Percentiles rank a stretch among this genome's conserved stretches.
phyloP scores from a whole-genome alignment of 2,888 invertebrate species.

The Eubasilissa splendida region DNA sequence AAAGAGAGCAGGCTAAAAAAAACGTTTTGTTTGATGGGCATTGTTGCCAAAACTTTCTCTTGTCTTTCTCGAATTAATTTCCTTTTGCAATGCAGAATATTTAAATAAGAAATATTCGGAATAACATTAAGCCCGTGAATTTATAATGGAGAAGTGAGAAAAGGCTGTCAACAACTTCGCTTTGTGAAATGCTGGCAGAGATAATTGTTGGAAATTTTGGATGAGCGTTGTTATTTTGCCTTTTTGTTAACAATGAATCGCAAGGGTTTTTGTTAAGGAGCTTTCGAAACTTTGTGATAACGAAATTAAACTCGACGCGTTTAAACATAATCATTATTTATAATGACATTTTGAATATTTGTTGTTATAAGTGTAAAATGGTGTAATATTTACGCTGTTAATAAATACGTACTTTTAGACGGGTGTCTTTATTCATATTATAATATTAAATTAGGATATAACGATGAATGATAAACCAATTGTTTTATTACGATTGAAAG shows the following conservation, averaged over 20 bases:
- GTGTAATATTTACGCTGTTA: background rate
- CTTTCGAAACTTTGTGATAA: no score
- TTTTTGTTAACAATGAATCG: background rate
- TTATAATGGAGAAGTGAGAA: conserved; percentile 39
- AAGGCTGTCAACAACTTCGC: conserved; percentile 38
- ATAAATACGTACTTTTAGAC: background rate
- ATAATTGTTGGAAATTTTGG: conserved; percentile 26
- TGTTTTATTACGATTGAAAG: no score
- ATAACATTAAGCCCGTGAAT: conserved; percentile 43
- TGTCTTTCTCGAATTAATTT: conserved; percentile 48
- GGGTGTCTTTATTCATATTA: no score
- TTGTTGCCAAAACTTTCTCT: conserved; percentile 32
- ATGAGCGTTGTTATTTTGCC: conserved; percentile 19
- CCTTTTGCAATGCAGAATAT: conserved; percentile 49
- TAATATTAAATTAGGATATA: no score
- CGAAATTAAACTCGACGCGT: no score
- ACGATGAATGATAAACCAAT: no score
- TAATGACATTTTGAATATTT: background rate
- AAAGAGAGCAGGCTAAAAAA: conserved; percentile 1
- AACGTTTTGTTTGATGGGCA: conserved; percentile 43
- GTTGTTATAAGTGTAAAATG: background rate
- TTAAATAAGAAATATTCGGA: conserved; percentile 54
- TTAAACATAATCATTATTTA: background rate
- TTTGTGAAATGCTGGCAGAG: conserved; percentile 19
- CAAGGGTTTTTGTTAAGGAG: no score